phyloP scores from a whole-genome alignment of 2,113 vertebrate genomes.

The Rhinopithecus roxellana region DNA sequence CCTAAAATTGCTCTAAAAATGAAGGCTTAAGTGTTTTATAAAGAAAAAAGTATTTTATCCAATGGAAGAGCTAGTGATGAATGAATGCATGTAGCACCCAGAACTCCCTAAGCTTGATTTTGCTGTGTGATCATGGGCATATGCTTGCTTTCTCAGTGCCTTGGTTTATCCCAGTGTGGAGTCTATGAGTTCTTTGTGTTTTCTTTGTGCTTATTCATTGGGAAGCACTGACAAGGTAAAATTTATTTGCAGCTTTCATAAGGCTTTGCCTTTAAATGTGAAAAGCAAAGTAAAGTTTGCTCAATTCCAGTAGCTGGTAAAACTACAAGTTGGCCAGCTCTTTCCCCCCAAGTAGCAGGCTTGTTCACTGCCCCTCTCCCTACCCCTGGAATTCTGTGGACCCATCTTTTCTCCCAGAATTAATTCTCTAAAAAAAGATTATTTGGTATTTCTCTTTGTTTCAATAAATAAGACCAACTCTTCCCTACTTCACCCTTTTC shows the following conservation, averaged over 20 bases:
- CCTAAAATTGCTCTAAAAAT: not conserved
- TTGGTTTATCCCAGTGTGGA: not conserved
- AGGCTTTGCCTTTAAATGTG: not conserved
- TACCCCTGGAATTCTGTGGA: not conserved
- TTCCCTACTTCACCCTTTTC: not conserved
- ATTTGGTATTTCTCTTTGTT: not conserved
- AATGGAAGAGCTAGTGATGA: not conserved
- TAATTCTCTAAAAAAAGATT: not conserved
- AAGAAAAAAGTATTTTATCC: not conserved
- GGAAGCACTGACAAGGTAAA: not conserved
- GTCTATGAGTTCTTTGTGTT: not conserved
- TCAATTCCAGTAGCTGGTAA: not conserved
- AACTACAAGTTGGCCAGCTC: not conserved
- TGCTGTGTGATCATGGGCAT: not conserved
- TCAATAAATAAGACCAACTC: not conserved
- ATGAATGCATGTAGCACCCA: rapidly evolving
- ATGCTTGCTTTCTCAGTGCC: too few relatives aligned
- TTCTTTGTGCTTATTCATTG: not conserved
- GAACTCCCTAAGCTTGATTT: not conserved
- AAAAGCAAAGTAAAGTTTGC: not conserved
- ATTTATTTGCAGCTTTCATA: not conserved
- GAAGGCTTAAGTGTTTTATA: not conserved
- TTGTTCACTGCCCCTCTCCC: not conserved
- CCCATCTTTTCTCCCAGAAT: not conserved
- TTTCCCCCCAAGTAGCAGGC: not conserved